These are phyloP conservation scores for Syngnathoides biaculeatus DNA, from an alignment of 2,113 vertebrate genomes.

Conservation along the genomic window DNA sequence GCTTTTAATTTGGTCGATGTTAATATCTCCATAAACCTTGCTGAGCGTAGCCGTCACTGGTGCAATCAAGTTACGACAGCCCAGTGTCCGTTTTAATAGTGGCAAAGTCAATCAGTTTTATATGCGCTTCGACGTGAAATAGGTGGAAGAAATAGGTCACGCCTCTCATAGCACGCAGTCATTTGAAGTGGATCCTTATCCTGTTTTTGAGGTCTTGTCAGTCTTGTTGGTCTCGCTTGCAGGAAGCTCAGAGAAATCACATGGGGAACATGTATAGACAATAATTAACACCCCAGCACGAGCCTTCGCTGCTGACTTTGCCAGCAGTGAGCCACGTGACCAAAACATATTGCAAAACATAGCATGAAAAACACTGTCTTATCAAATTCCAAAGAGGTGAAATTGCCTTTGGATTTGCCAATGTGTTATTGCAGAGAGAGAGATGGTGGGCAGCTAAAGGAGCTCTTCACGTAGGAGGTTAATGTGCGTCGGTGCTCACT, in stretches of 20 bases:
- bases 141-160: slow-evolving; percentile 17
- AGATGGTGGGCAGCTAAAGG: slow-evolving; percentile 35
- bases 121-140: slow-evolving; percentile 20
- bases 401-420: slow-evolving; percentile 31
- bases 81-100: slow-evolving; percentile 6
- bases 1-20: slow-evolving; percentile 5
- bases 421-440: slow-evolving; percentile 37
- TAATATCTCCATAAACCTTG: slow-evolving; percentile 3
- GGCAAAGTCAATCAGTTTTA: slow-evolving; percentile 22
- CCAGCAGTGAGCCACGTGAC: slow-evolving; percentile 2
- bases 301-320: slow-evolving; percentile 19
- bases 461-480: slow-evolving; percentile 54
- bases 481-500: slow-evolving; percentile 62
- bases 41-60: not conserved
- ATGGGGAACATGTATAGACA: slow-evolving; percentile 15
- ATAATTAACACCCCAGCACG: slow-evolving; percentile 18
- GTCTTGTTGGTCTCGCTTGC: slow-evolving; percentile 1
- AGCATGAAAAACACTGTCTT: not conserved
- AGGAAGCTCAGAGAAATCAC: slow-evolving; percentile 1
- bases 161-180: slow-evolving; percentile 9
- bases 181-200: slow-evolving; percentile 14
- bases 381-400: slow-evolving; percentile 17
- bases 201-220: not conserved
- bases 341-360: slow-evolving; percentile 25
- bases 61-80: not conserved